phyloP scores from a whole-genome alignment of 1,140 invertebrate genomes.

The Drosophila dunni region DNA sequence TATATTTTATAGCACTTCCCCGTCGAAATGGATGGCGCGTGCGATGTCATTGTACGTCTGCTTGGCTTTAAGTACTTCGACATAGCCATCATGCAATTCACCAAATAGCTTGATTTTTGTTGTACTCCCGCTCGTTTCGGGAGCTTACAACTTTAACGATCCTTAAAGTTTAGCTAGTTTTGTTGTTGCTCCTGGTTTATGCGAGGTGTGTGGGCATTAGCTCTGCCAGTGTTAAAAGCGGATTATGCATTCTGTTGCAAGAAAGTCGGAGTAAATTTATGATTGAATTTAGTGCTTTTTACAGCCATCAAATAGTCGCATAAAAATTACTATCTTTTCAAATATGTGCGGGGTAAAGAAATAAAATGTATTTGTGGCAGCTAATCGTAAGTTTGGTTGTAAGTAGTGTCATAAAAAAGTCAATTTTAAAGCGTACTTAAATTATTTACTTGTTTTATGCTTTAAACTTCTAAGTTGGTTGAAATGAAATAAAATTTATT shows the following conservation, averaged over 20 bases:
- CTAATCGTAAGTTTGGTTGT: no score
- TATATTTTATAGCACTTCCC: slow-evolving; percentile 9
- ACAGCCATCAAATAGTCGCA: background rate
- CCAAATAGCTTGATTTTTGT: slow-evolving; percentile 65
- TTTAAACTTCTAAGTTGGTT: no score
- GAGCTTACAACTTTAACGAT: slow-evolving; percentile 58
- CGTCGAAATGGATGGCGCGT: slow-evolving; percentile 28
- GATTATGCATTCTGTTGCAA: background rate
- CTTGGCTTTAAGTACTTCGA: slow-evolving; percentile 58
- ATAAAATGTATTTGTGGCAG: no score
- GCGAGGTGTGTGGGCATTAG: background rate
- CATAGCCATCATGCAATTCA: slow-evolving; percentile 43
- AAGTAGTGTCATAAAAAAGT: no score
- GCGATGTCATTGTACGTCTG: slow-evolving; percentile 58
- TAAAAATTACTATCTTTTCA: no score
- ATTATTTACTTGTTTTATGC: no score
- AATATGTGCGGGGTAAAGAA: no score
- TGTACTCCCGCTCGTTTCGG: background rate
- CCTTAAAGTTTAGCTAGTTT: slow-evolving; percentile 30
- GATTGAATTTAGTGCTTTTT: background rate
- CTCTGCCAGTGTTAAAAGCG: background rate
- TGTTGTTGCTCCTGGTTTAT: background rate
- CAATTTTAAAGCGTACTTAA: no score
- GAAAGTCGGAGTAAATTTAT: background rate
- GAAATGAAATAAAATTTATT: no score